phyloP scores from a whole-genome alignment of 2,888 invertebrate genomes.

The Tuta absoluta region DNA sequence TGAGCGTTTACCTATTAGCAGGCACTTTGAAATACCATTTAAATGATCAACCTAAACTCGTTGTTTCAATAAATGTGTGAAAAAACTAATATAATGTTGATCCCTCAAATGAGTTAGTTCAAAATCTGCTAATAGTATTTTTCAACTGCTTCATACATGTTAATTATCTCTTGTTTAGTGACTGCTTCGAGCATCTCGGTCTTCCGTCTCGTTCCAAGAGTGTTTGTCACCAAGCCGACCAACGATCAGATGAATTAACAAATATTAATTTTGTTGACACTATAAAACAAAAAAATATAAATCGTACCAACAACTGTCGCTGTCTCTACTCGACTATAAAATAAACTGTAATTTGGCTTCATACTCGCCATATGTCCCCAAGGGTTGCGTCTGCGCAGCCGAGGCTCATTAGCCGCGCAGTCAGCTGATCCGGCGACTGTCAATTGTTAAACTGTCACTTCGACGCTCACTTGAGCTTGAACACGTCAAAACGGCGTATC shows the following conservation, averaged over 20 bases:
- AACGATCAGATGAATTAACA: too few species aligned
- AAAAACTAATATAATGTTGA: too few species aligned
- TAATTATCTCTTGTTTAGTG: too few species aligned
- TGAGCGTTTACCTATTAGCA: too few species aligned
- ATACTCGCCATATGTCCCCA: slow-evolving; percentile 63
- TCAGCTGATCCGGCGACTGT: slow-evolving; percentile 49
- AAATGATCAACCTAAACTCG: too few species aligned
- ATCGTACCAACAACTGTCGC: slow-evolving; percentile 24
- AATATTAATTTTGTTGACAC: background rate
- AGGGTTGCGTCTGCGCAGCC: slow-evolving; percentile 54
- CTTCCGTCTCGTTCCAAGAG: too few species aligned
- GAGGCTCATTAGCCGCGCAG: slow-evolving; percentile 68
- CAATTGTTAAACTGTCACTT: slow-evolving; percentile 39
- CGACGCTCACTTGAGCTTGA: slow-evolving; percentile 4
- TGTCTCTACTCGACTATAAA: slow-evolving; percentile 35
- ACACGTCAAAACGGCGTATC: background rate
- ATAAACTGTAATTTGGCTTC: slow-evolving; percentile 68
- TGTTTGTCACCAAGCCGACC: background rate
- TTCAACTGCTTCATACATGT: too few species aligned
- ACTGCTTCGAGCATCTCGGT: too few species aligned
- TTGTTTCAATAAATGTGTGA: too few species aligned
- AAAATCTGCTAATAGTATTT: too few species aligned
- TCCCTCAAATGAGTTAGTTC: too few species aligned
- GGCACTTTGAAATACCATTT: too few species aligned
- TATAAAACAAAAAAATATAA: background rate